Evolutionary conservation across 2,888 invertebrate species (phyloP), one percentile per base, ranked within the genome.

Genomic region (Calliopum simillimum): DNA sequence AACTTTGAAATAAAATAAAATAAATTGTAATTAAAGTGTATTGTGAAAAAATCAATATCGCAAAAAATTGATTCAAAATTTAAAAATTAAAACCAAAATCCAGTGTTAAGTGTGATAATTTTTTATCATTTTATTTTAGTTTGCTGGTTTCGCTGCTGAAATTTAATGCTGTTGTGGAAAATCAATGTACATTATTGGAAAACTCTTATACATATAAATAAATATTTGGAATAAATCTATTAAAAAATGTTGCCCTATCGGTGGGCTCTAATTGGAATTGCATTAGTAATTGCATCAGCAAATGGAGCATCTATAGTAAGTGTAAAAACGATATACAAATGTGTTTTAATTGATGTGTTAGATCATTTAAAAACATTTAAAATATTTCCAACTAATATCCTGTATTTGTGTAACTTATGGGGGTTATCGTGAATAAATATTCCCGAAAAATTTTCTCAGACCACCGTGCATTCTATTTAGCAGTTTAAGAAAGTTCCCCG

Each of bases 231-330:
- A 51, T 41, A 41, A n/a, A 33, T 64, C 16, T 53, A n/a, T 51
- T 47, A 71, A 76, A n/a, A 79, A 77, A 85, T 85, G 85, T 76
- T 82, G 81, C 80, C 84, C 84, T 78, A 81, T 75, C 78, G 77
- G 73, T 84, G 83, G 85, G 83, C 81, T 74, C 76, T 82, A 69
- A 70, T 85, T 73, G 80, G 80, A 70, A 74, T 81, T 44, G 75
- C 79, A 73, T 71, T 85, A 47, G 73, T 82, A 44, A 71, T 82
- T 65, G 79, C 78, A 73, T 74, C 75, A 67, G 76, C 79, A 68
- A 80, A 83, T 79, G 84, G 82, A 79, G 84, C 83, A 71, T 78
- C 77, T 61, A 75, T 83, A 75, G 83, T 84, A 83, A 83, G 83
- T 83, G 75, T 70, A 33, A 16, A 61, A 41, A 59, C n/a, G n/a